A percentile compares a stretch with the other conserved stretches of the same genome.
These are phyloP conservation scores for Dasysyrphus albostriatus DNA, from an alignment of 2,888 invertebrate genomes.

Conservation along the genomic window DNA sequence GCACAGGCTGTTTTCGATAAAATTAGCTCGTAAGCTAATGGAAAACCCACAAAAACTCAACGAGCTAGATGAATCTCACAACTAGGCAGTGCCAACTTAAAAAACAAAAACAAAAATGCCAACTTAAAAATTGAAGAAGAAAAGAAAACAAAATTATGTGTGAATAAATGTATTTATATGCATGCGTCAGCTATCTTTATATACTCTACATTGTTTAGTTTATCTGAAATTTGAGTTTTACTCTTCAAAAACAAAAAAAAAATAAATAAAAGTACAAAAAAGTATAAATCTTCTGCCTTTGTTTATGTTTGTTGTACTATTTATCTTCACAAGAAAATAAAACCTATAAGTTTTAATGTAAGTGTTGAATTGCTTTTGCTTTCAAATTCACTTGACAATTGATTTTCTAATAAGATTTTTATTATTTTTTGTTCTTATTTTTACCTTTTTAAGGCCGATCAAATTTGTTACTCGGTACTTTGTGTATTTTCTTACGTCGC, in stretches of 20 bases:
- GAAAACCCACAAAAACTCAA: conserved; percentile 79
- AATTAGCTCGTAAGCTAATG: conserved; percentile 84
- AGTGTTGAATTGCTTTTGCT: conserved; percentile 70
- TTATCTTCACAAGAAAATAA: conserved; percentile 44
- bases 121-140: conserved; percentile 56
- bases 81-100: conserved; percentile 59
- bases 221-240: conserved; percentile 58
- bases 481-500: conserved; percentile 99
- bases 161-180: conserved; percentile 44
- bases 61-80: conserved; percentile 53
- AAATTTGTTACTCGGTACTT: conserved; percentile 99
- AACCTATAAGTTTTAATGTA: conserved; percentile 57
- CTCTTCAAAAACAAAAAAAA: conserved; percentile 25
- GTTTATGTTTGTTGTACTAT: conserved; percentile 68
- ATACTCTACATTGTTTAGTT: conserved; percentile 51
- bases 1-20: conserved; percentile 90
- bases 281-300: conserved; percentile 52
- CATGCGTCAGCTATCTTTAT: conserved; percentile 66
- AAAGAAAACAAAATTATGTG: conserved; percentile 41
- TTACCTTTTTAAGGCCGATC: conserved; percentile 91
- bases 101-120: conserved; percentile 55
- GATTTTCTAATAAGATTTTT: conserved; percentile 16
- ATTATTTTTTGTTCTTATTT: conserved; percentile 16
- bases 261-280: conserved; percentile 22
- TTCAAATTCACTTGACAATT: conserved; percentile 39